Conservation (phyloP, 2,113 vertebrate species). For the Lipotes vexillifer region DNA sequence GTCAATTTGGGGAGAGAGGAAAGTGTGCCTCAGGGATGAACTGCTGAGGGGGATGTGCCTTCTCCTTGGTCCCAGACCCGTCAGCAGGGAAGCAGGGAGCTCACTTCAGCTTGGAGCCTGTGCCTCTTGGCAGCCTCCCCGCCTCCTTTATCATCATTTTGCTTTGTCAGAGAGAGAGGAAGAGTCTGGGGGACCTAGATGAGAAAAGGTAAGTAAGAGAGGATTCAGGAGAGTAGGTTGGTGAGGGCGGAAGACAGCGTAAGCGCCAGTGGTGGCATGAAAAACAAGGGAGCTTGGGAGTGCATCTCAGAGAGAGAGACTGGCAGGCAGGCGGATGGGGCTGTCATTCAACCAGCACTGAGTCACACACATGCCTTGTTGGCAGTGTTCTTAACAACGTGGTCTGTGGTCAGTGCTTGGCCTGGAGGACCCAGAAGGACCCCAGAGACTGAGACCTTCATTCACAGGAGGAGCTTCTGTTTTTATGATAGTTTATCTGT, state of each 20-base stretch:
- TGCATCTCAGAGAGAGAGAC: neutral
- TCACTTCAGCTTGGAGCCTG: neutral
- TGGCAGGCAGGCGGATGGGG: neutral
- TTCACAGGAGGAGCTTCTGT: neutral
- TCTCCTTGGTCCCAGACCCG: neutral
- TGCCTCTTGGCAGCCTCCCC: neutral
- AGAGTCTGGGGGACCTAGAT: neutral
- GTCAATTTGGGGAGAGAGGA: neutral
- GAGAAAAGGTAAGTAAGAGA: neutral
- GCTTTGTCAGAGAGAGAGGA: neutral
- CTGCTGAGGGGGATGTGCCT: neutral
- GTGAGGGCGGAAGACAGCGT: neutral
- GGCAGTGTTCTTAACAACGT: neutral
- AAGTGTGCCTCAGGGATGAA: neutral
- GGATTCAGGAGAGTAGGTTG: neutral
- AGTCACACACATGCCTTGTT: neutral
- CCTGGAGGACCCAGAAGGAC: neutral
- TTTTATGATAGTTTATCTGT: neutral
- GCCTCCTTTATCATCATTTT: neutral
- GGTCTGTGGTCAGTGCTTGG: neutral
- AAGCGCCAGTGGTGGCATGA: neutral
- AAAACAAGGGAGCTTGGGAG: fast-evolving
- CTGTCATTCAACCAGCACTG: neutral
- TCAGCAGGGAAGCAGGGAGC: neutral
- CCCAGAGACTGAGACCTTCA: neutral